Evolutionary conservation across 2,888 invertebrate genomes (phyloP).

Genomic region (Osedax frankpressi): DNA sequence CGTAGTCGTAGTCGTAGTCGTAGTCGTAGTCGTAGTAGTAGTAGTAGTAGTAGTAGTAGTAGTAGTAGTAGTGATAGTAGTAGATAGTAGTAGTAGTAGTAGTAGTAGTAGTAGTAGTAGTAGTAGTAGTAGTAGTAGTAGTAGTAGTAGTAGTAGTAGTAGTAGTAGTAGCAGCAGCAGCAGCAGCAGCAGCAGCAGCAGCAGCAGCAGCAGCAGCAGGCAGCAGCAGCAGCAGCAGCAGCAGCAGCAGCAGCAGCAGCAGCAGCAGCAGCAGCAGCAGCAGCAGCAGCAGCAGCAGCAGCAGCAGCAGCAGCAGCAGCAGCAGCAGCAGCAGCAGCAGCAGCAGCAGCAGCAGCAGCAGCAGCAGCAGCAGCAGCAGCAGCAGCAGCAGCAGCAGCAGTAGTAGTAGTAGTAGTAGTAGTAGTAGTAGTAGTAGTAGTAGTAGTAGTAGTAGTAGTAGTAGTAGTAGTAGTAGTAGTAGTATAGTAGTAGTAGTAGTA

Average conservation of each 20-base stretch:
- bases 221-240: slow-evolving; percentile 19
- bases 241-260: slow-evolving; percentile 21
- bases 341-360: background rate
- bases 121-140: background rate
- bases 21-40: slow-evolving; percentile 9
- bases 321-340: slow-evolving; percentile 6
- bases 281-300: slow-evolving; percentile 17
- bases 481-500: slow-evolving; percentile 24
- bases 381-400: slow-evolving; percentile 12
- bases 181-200: slow-evolving; percentile 20
- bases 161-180: slow-evolving; percentile 20
- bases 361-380: slow-evolving; percentile 14
- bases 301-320: slow-evolving; percentile 1
- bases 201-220: slow-evolving; percentile 20
- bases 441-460: slow-evolving; percentile 23
- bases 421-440: slow-evolving; percentile 23
- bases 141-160: background rate
- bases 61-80: slow-evolving; percentile 6
- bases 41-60: slow-evolving; percentile 9
- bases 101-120: background rate
- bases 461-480: slow-evolving; percentile 23
- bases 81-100: background rate
- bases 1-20: slow-evolving; percentile 7
- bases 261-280: slow-evolving; percentile 23
- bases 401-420: slow-evolving; percentile 22